These are phyloP conservation scores for Bombyx huttoni DNA, from an alignment of 2,888 invertebrate genomes.

Conservation along the genomic window DNA sequence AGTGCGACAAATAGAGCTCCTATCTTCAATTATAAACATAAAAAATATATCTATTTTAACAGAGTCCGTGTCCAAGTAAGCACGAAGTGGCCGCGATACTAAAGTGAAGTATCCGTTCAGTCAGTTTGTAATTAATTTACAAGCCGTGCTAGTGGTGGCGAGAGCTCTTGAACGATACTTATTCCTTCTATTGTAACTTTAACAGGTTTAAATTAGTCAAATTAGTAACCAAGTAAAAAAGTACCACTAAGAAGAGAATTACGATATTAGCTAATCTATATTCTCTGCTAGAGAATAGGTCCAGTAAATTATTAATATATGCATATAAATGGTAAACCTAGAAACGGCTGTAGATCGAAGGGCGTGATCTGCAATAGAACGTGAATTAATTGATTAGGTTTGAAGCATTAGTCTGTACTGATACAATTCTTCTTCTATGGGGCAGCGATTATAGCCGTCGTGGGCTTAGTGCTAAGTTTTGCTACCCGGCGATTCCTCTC, in stretches of 20 bases:
- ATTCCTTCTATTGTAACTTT: conserved; percentile 56
- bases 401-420: too few species aligned
- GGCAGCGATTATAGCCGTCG: too few species aligned
- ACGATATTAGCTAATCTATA: background rate
- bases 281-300: too few species aligned
- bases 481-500: too few species aligned
- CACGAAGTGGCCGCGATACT: conserved; percentile 3
- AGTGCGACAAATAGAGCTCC: too few species aligned
- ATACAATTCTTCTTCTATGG: too few species aligned
- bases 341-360: too few species aligned
- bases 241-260: background rate
- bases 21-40: background rate
- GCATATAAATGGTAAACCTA: too few species aligned
- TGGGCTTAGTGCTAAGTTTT: too few species aligned
- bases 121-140: conserved; percentile 55
- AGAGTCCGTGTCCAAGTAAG: conserved; percentile 14
- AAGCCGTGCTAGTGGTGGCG: conserved; percentile 25
- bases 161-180: conserved; percentile 41
- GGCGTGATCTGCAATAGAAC: too few species aligned
- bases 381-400: too few species aligned
- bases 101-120: conserved; percentile 45
- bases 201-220: conserved; percentile 19
- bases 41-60: background rate
- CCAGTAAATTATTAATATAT: too few species aligned
- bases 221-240: background rate